phyloP scores from a whole-genome alignment of 2,113 vertebrate genomes.

The Gobius niger region DNA sequence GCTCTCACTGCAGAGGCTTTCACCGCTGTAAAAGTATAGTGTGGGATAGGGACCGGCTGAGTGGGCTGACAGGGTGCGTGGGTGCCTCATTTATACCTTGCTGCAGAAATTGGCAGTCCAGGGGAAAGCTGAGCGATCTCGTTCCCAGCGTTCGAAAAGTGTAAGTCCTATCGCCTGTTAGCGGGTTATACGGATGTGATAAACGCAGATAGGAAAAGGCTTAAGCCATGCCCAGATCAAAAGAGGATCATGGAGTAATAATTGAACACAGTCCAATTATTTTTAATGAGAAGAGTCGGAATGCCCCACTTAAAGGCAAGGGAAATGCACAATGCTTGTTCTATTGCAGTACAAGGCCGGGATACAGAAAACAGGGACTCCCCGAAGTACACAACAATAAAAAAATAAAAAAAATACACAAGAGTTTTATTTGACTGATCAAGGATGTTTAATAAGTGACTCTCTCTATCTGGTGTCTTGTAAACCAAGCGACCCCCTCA shows the following conservation, averaged over 20 bases:
- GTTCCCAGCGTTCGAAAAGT: conserved; percentile 23
- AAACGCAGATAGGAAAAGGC: conserved; percentile 32
- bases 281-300: conserved; percentile 67
- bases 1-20: conserved; percentile 51
- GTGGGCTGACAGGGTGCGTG: conserved; percentile 29
- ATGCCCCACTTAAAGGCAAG: conserved; percentile 52
- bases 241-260: conserved; percentile 51
- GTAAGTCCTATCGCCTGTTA: conserved; percentile 28
- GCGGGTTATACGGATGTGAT: conserved; percentile 33
- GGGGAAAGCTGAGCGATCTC: conserved; percentile 2
- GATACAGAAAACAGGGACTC: conserved; percentile 46
- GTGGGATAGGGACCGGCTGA: conserved; percentile 28
- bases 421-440: no score
- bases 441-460: no score
- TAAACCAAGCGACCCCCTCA: no score
- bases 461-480: no score
- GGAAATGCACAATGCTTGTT: conserved; percentile 45
- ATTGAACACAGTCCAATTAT: conserved; percentile 72
- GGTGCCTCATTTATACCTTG: conserved; percentile 21
- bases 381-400: conserved; percentile 44
- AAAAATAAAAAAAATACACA: conserved; percentile 4
- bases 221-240: conserved; percentile 53
- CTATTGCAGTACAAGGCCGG: conserved; percentile 8
- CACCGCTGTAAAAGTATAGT: conserved; percentile 36
- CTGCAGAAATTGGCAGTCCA: conserved; percentile 2